Evolutionary conservation across 2,797 vertebrate species (phyloP).

Genomic region (Vespertilio murinus): DNA sequence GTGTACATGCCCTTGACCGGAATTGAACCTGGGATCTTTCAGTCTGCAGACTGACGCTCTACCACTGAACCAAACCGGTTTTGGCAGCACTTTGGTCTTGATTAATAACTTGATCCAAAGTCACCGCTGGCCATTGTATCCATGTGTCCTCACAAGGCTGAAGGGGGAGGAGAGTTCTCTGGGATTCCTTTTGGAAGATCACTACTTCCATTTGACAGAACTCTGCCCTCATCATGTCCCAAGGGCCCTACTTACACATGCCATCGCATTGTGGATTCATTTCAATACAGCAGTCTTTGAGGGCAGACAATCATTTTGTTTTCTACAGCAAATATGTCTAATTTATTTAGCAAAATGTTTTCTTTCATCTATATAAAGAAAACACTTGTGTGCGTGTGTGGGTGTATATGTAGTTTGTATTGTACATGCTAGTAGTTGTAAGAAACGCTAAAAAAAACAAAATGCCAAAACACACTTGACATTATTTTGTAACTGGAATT

Average conservation of each 20-base stretch:
- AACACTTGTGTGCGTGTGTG: not conserved
- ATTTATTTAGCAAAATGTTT: not conserved
- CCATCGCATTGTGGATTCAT: not conserved
- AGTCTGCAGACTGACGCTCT: no score
- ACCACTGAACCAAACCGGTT: no score
- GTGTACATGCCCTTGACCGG: no score
- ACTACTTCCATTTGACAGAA: not conserved
- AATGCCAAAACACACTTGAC: not conserved
- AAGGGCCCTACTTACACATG: not conserved
- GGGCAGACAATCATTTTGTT: not conserved
- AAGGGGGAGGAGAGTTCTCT: not conserved
- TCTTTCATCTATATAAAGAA: not conserved
- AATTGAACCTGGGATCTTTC: no score
- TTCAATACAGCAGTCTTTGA: not conserved
- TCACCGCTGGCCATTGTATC: not conserved
- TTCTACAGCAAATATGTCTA: not conserved
- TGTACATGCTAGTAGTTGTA: not conserved
- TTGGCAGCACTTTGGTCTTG: no score
- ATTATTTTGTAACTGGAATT: not conserved
- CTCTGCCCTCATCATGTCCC: not conserved
- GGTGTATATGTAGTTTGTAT: not conserved
- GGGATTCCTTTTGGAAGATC: not conserved
- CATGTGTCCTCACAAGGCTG: not conserved
- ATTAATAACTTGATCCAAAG: not conserved
- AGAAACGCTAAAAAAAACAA: not conserved